Percentiles rank a stretch among this genome's conserved stretches.
Evolutionary conservation across 64 coral and sea anemone species (phyloP).

Genomic region (Pachyseris speciosa): DNA sequence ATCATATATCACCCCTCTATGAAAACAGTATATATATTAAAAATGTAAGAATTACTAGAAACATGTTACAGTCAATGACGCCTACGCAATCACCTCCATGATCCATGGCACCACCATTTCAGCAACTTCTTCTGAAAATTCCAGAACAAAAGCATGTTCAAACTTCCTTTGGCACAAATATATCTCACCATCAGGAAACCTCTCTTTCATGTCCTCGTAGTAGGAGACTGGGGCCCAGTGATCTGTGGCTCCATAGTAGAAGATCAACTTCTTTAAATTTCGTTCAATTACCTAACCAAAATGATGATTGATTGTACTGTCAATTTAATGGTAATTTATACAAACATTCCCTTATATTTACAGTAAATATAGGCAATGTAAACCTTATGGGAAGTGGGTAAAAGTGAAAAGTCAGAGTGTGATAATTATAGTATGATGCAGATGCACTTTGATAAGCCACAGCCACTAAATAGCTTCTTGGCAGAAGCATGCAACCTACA

Average conservation of each 20-base stretch:
- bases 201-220: constrained; percentile 78
- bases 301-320: no score
- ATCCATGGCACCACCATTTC: constrained; percentile 88
- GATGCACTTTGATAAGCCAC: no score
- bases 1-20: no score
- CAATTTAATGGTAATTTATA: no score
- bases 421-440: no score
- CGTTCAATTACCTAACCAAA: constrained; percentile 73
- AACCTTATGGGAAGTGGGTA: no score
- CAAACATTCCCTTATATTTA: not conserved
- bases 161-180: constrained; percentile 87
- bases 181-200: constrained; percentile 89
- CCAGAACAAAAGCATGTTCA: constrained; percentile 91
- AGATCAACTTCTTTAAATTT: constrained; percentile 83
- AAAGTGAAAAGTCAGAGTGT: no score
- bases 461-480: no score
- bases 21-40: no score
- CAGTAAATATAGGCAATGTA: no score
- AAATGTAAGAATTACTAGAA: not conserved
- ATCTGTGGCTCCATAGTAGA: constrained; percentile 93
- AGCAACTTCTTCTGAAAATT: constrained; percentile 81
- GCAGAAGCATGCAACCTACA: no score
- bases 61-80: not conserved
- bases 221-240: constrained; percentile 91
- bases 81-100: not conserved